Evolutionary conservation across 2,888 invertebrate genomes (phyloP).

Genomic region (Parascotia fuliginaria): DNA sequence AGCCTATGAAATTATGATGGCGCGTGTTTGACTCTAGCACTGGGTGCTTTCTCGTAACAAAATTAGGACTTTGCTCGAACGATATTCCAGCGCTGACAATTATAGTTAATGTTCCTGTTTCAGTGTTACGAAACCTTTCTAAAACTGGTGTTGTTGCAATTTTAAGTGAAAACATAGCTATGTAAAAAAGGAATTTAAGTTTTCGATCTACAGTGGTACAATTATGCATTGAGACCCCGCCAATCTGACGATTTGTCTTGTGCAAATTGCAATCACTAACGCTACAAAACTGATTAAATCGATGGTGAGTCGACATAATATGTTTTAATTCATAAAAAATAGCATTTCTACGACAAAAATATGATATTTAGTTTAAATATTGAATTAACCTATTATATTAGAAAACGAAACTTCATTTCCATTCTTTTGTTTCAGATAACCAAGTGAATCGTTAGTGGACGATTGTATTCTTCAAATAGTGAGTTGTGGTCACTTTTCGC

Average conservation of each 20-base stretch:
- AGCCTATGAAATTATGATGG: conserved; percentile 66
- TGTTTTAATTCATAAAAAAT: conserved; percentile 59
- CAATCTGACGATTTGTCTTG: conserved; percentile 56
- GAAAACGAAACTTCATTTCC: conserved; percentile 77
- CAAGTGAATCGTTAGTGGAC: conserved; percentile 48
- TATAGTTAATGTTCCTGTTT: conserved; percentile 61
- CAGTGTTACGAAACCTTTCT: conserved; percentile 49
- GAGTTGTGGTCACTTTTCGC: conserved; percentile 44
- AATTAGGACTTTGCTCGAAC: conserved; percentile 72
- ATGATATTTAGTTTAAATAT: conserved; percentile 55
- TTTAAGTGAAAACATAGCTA: conserved; percentile 40
- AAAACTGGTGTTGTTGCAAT: conserved; percentile 43
- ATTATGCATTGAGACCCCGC: conserved; percentile 54
- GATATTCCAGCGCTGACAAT: conserved; percentile 58
- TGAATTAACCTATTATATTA: conserved; percentile 72
- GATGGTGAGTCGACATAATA: conserved; percentile 52
- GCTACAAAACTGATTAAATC: conserved; percentile 48
- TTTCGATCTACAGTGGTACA: conserved; percentile 62
- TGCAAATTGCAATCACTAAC: conserved; percentile 58
- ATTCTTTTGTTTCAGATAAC: conserved; percentile 79
- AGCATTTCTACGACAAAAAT: conserved; percentile 23
- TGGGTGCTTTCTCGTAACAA: conserved; percentile 70
- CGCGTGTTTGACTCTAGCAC: conserved; percentile 72
- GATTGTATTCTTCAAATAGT: conserved; percentile 47
- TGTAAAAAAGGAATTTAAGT: conserved; percentile 77